These are phyloP conservation scores for Drosophila basisetae DNA, from an alignment of 2,888 invertebrate genomes.

Conservation along the genomic window DNA sequence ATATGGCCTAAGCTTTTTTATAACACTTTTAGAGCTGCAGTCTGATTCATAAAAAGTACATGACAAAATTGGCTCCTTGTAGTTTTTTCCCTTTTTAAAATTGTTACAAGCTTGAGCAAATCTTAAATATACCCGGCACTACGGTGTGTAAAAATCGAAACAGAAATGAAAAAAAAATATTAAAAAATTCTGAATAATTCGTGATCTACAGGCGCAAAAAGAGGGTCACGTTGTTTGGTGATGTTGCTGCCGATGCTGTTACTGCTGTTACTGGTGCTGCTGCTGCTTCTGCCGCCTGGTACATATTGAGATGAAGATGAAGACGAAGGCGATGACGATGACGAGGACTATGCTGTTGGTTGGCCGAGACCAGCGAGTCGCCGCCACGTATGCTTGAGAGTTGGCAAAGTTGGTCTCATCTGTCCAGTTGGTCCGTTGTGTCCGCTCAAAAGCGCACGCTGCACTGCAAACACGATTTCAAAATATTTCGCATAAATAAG, in stretches of 20 bases:
- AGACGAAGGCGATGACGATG: slow-evolving; percentile 52
- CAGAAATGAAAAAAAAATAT: slow-evolving; percentile 37
- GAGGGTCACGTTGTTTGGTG: slow-evolving; percentile 83
- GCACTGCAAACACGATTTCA: slow-evolving; percentile 81
- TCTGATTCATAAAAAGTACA: neutral
- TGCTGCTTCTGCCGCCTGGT: slow-evolving; percentile 11
- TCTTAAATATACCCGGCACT: slow-evolving; percentile 19
- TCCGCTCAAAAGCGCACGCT: slow-evolving; percentile 75
- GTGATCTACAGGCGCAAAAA: slow-evolving; percentile 85
- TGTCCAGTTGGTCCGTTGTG: slow-evolving; percentile 38
- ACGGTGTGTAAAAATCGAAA: slow-evolving; percentile 31
- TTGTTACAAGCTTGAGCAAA: neutral
- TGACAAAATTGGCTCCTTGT: neutral
- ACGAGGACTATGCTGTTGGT: slow-evolving; percentile 58
- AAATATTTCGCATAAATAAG: slow-evolving; percentile 84
- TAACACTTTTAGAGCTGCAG: neutral
- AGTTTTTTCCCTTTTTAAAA: neutral
- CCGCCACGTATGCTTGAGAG: slow-evolving; percentile 56
- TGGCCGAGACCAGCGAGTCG: slow-evolving; percentile 46
- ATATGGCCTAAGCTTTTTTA: neutral
- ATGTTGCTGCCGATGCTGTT: slow-evolving; percentile 28
- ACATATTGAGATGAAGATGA: slow-evolving; percentile 17
- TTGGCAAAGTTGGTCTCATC: slow-evolving; percentile 36
- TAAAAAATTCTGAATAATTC: slow-evolving; percentile 81
- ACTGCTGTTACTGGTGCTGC: slow-evolving; percentile 17